Conservation (phyloP, 2,888 invertebrate species). For the Deilephila porcellus region DNA sequence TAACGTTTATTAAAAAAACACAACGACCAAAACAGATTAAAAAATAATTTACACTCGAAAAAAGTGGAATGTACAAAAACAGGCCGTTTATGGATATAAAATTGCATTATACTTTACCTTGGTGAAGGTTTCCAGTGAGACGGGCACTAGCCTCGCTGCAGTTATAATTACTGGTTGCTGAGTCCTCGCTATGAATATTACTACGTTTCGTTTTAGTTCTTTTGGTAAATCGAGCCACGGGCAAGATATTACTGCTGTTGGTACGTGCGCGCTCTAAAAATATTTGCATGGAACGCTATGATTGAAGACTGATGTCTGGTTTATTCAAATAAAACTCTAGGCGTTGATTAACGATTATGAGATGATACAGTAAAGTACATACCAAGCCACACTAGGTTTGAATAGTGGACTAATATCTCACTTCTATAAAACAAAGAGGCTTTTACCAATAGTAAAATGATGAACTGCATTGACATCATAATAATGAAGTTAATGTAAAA, state of each 20-base stretch:
- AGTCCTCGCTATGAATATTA: slow-evolving; percentile 58
- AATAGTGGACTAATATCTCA: no score
- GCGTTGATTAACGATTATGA: no score
- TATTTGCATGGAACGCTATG: not conserved
- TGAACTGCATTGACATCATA: slow-evolving; percentile 27
- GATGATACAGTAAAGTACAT: no score
- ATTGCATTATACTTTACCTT: slow-evolving; percentile 48
- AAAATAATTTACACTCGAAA: slow-evolving; percentile 6
- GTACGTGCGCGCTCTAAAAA: slow-evolving; percentile 57
- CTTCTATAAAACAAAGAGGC: not conserved
- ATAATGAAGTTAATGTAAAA: slow-evolving; percentile 18
- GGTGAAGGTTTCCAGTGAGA: slow-evolving; percentile 63
- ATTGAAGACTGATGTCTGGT: not conserved
- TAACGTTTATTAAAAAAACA: not conserved
- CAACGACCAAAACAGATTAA: not conserved
- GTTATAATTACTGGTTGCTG: slow-evolving; percentile 59
- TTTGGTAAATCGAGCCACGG: slow-evolving; percentile 57
- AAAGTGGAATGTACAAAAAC: slow-evolving; percentile 1
- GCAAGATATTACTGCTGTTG: slow-evolving; percentile 50
- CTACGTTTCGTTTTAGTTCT: slow-evolving; percentile 50
- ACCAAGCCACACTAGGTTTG: no score
- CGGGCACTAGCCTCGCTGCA: slow-evolving; percentile 54
- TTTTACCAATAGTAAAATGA: not conserved
- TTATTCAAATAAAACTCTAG: not conserved
- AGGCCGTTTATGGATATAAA: not conserved